Percentiles rank a stretch among this genome's conserved stretches.
Evolutionary conservation across 1,140 invertebrate species (phyloP).

Genomic region (Trialeurodes vaporariorum): DNA sequence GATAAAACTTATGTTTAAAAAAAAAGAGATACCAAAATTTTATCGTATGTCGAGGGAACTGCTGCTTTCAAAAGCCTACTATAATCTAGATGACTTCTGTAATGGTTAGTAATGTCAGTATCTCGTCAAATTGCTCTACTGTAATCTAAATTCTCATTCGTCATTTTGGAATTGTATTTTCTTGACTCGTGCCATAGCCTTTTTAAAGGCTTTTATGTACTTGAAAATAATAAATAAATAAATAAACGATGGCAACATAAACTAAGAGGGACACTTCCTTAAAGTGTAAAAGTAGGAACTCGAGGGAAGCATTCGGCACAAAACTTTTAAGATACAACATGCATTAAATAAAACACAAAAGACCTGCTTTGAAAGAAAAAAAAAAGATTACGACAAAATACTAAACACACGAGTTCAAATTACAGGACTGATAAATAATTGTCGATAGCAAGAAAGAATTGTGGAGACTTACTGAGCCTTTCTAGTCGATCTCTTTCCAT

Average conservation of each 20-base stretch:
- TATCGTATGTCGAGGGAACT: too few species aligned
- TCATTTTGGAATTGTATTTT: too few species aligned
- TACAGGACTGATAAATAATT: conserved; percentile 1
- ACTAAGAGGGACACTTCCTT: conserved; percentile 1
- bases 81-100: not conserved
- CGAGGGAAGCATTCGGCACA: not conserved
- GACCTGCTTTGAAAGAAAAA: conserved; percentile 30
- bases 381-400: too few species aligned
- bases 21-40: too few species aligned
- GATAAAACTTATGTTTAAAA: too few species aligned
- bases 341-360: conserved; percentile 15
- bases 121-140: too few species aligned
- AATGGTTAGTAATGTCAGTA: not conserved
- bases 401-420: too few species aligned
- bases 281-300: conserved; percentile 1
- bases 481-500: conserved; percentile 77
- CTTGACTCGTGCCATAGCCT: too few species aligned
- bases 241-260: not conserved
- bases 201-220: too few species aligned
- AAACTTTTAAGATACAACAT: not conserved
- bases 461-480: conserved; percentile 47
- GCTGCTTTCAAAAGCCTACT: too few species aligned
- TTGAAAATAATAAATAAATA: too few species aligned
- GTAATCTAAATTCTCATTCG: too few species aligned
- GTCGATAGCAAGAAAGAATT: not conserved